Base-by-base conservation (phyloP, 2,113 vertebrate genomes). In the Amia ocellicauda region DNA sequence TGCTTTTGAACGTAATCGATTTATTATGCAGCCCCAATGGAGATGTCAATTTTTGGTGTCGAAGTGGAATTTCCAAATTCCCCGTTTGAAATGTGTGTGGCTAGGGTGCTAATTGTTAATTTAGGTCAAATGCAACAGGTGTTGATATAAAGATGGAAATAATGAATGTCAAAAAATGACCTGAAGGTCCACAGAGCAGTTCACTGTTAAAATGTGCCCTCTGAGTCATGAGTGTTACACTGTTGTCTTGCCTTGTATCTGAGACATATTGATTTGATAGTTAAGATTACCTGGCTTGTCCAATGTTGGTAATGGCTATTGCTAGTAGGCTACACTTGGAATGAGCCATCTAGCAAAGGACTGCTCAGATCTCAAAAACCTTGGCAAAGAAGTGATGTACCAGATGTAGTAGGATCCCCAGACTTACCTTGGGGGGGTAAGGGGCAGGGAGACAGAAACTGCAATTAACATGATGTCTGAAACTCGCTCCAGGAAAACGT, bases 31-130 rank as follows among this genome's bases (percentile, higher is more conserved):
- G 19, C 13, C 28, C 31, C 61, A 31, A 20, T 53, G 61, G 8
- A 52, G 49, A 22, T 54, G 55, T 58, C 3, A 20, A 40, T n/a
- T 58, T 55, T 55, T 47, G 4, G 13, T 47, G 43, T n/a, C n/a
- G 9, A 17, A 47, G 8, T 4, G 16, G 43, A 47, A n/a, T 4
- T 8, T 47, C 43, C 31, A 36, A 36, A 1, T 36, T 36, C 1
- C 31, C 11, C 11, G 11, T 36, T 36, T 36, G n/a, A 36, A 1
- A 36, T 36, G 5, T 1, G 11, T 36, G 31, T 36, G 31, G 31
- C 31, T 11, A 7, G 31, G 5, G 31, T 5, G 31, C 31, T 36
- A n/a, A n/a, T n/a, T n/a, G n/a, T n/a, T n/a, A n/a, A n/a, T n/a
- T n/a, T n/a, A n/a, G n/a, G n/a, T n/a, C n/a, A n/a, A n/a, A n/a